Evolutionary conservation across 2,888 invertebrate species (phyloP), one percentile per base, ranked within the genome.

Genomic region (Atethmia centrago): DNA sequence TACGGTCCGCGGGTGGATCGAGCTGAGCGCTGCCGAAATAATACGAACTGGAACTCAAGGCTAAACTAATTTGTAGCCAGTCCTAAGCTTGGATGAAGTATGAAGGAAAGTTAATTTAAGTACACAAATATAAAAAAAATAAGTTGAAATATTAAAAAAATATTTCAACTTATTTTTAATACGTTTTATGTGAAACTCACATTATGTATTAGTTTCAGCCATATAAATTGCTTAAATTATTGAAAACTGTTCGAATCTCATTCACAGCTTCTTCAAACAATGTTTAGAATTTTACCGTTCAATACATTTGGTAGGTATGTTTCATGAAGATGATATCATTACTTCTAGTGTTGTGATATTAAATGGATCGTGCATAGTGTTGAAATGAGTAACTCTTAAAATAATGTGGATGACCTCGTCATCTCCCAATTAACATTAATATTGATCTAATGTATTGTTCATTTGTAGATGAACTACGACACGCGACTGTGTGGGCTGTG

Each of bases 391-490:
- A 67, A 76, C 67, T 74, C 63, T 74, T 59, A 59, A 79, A 86
- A 77, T 77, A 62, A 62, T 66, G 40, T 71, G 68, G 73, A 55
- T 77, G 79, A 78, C 74, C 74, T 82, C 61, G 51, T 77, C 72
- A 63, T 66, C 64, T 51, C 49, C 70, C 71, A 82, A 86, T 85
- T 78, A 84, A 81, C 66, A 74, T 74, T 75, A 64, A 79, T 70
- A 86, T 83, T 79, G 77, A 82, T 82, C 70, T 61, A 72, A 72
- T 80, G 71, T 76, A 68, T 74, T 66, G 73, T 80, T 77, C 64
- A 97, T 97, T 91, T 92, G 97, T 93, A 96, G 88, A 96, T 96
- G 81, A 98, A 98, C 89, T 95, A 96, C 89, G 95, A 96, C 88
- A 91, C 92, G 36, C 93, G 95, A 47, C 91, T 96, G 71, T 95